phyloP scores from a whole-genome alignment of 2,888 invertebrate species.

The Drosophila picticornis region DNA sequence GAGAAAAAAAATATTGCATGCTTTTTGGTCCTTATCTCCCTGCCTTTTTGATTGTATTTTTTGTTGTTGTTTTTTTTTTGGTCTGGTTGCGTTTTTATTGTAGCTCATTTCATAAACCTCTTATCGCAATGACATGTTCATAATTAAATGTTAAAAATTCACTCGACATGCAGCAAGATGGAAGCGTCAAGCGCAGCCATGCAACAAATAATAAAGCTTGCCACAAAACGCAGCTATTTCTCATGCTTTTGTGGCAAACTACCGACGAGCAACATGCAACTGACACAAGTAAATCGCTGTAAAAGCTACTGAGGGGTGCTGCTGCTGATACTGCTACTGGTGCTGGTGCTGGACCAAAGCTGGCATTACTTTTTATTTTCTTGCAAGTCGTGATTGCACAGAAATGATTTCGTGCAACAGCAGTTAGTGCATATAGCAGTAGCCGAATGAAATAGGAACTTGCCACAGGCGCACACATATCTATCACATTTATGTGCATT shows the following conservation, averaged over 20 bases:
- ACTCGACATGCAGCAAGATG: conserved; percentile 54
- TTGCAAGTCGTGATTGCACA: conserved; percentile 58
- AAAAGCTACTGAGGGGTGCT: not conserved
- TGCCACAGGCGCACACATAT: conserved; percentile 55
- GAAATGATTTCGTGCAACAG: conserved; percentile 18
- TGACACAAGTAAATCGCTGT: conserved; percentile 55
- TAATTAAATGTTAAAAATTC: conserved; percentile 77
- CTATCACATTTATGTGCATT: conserved; percentile 80
- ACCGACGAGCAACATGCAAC: conserved; percentile 38
- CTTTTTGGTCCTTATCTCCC: not conserved
- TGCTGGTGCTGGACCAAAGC: conserved; percentile 40
- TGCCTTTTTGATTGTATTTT: conserved; percentile 5
- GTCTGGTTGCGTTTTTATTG: conserved; percentile 13
- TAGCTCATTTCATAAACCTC: conserved; percentile 68
- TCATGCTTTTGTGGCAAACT: conserved; percentile 38
- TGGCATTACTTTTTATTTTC: conserved; percentile 62
- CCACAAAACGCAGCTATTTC: conserved; percentile 56
- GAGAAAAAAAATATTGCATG: not conserved
- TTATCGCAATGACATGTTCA: conserved; percentile 77
- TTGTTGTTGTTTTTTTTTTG: conserved; percentile 21
- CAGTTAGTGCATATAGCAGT: conserved; percentile 18
- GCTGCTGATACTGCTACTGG: not conserved
- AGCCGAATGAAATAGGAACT: conserved; percentile 12
- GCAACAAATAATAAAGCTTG: conserved; percentile 53
- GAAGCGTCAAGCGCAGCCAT: conserved; percentile 33